Evolutionary conservation across 2,797 vertebrate genomes (phyloP).

Genomic region (Propithecus perrieri): DNA sequence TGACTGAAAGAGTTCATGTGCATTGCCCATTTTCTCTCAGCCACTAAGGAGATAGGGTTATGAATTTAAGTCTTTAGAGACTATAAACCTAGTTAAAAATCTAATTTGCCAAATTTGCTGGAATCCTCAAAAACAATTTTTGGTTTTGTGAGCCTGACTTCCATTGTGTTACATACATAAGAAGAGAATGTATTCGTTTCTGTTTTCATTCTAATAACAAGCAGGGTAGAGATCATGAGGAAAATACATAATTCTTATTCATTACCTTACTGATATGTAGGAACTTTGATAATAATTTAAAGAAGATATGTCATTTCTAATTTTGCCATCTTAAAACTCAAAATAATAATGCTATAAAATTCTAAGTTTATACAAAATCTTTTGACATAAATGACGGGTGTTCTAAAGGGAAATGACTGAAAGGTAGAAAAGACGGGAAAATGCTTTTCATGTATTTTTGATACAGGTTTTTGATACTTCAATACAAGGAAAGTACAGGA

Average conservation of each 20-base stretch:
- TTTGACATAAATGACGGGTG: conserved; percentile 18
- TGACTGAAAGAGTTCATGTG: neutral
- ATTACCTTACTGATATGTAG: neutral
- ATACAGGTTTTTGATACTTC: conserved; percentile 33
- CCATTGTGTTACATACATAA: neutral
- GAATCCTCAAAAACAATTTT: neutral
- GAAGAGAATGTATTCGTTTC: neutral
- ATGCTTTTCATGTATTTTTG: conserved; percentile 50
- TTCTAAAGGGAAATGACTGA: conserved; percentile 41
- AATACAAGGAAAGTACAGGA: neutral
- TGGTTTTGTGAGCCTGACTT: conserved; percentile 13
- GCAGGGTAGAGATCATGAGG: neutral
- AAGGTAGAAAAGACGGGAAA: conserved; percentile 18
- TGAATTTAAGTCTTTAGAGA: neutral
- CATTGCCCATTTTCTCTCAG: neutral
- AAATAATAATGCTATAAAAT: conserved; percentile 41
- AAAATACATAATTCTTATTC: neutral
- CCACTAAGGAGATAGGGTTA: neutral
- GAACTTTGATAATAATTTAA: conserved; percentile 33
- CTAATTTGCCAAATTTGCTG: neutral
- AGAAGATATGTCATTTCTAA: conserved; percentile 33
- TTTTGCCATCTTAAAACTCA: conserved; percentile 45
- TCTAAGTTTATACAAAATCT: conserved; percentile 5
- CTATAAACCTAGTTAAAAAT: neutral
- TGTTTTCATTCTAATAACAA: neutral